phyloP scores from a whole-genome alignment of 2,797 vertebrate genomes.

The Chaetophractus vellerosus region DNA sequence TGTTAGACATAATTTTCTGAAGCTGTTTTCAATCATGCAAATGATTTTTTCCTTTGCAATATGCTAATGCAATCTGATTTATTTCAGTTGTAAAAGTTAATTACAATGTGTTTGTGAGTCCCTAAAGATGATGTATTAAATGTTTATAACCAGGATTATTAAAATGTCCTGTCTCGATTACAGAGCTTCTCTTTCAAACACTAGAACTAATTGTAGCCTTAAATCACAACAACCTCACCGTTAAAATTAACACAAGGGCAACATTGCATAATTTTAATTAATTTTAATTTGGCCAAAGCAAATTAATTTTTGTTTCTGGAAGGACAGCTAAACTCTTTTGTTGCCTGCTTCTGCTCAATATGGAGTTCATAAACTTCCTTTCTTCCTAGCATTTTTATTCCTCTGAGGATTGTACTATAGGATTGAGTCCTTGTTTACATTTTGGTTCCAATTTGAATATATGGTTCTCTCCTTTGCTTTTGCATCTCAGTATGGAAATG shows the following conservation, averaged over 20 bases:
- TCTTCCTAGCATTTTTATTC: conserved; percentile 78
- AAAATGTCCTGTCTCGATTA: conserved; percentile 96
- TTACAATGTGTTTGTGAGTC: conserved; percentile 98
- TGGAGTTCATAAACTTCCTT: conserved; percentile 86
- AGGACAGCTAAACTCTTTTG: conserved; percentile 90
- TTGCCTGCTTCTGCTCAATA: conserved; percentile 72
- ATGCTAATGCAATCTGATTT: conserved; percentile 97
- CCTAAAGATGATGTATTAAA: conserved; percentile 97
- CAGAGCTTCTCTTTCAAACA: conserved; percentile 94
- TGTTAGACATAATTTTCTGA: conserved; percentile 93
- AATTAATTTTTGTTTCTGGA: conserved; percentile 94
- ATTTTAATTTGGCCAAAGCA: conserved; percentile 94
- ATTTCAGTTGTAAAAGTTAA: conserved; percentile 98
- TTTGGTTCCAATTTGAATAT: conserved; percentile 68
- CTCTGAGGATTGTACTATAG: conserved; percentile 70
- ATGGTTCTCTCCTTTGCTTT: conserved; percentile 46
- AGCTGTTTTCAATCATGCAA: conserved; percentile 98
- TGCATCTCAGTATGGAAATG: conserved; percentile 16
- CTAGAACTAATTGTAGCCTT: conserved; percentile 94
- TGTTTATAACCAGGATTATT: conserved; percentile 98
- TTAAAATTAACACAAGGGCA: conserved; percentile 94
- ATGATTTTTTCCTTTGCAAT: conserved; percentile 97
- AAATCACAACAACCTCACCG: conserved; percentile 93
- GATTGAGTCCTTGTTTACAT: conserved; percentile 73
- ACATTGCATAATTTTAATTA: conserved; percentile 95